Conservation (phyloP, 2,797 vertebrate genomes). For the Carduelis carduelis region DNA sequence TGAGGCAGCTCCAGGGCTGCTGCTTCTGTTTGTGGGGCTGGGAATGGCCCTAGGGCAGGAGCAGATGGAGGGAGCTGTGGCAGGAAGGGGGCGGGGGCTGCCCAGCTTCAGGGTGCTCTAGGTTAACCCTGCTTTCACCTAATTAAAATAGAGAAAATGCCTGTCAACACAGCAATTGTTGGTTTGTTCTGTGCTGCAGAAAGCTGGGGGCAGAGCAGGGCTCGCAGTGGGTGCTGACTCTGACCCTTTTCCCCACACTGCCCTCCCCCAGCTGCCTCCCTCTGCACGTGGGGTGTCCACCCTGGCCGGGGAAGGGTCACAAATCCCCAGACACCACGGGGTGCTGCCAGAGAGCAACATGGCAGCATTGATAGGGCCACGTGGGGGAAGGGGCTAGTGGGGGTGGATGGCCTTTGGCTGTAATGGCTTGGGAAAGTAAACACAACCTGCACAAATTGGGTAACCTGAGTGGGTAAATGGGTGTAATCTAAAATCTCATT, state of each 20-base stretch:
- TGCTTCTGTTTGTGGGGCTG: fast-evolving
- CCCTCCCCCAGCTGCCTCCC: not conserved
- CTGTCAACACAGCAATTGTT: not conserved
- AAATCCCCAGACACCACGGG: fast-evolving
- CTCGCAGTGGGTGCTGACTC: not conserved
- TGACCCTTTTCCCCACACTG: not conserved
- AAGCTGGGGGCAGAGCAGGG: not conserved
- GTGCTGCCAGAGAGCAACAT: not conserved
- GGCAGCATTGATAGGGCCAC: fast-evolving
- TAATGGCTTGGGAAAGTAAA: not conserved
- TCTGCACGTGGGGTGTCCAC: fast-evolving
- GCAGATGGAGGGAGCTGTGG: not conserved
- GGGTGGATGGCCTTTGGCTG: not conserved
- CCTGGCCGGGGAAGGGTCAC: not conserved
- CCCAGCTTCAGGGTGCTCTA: not conserved
- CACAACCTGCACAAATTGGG: not conserved
- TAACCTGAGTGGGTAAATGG: not conserved
- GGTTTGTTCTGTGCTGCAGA: not conserved
- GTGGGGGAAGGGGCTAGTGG: fast-evolving
- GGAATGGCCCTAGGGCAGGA: not conserved
- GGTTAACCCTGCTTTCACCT: not conserved
- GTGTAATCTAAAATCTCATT: not conserved
- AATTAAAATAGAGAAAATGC: not conserved
- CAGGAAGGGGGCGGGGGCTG: fast-evolving
- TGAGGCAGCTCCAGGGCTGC: not conserved